A percentile compares a stretch with the other conserved stretches of the same genome.
These are phyloP conservation scores for Agrochola lychnidis DNA, from an alignment of 2,888 invertebrate species.

Conservation along the genomic window DNA sequence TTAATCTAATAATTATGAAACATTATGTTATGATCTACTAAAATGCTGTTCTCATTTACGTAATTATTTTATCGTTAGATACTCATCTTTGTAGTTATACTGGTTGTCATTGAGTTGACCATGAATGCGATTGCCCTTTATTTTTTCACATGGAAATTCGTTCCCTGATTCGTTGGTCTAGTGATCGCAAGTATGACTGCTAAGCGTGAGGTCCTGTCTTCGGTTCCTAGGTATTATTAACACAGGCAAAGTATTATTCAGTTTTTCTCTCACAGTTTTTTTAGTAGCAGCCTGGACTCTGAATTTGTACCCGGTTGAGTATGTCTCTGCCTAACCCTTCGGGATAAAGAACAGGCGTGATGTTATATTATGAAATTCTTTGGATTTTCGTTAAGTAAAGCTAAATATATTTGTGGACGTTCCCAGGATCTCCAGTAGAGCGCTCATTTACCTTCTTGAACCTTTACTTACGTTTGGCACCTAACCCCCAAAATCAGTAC, in stretches of 20 bases:
- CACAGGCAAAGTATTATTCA: not conserved
- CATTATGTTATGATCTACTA: conserved; percentile 35
- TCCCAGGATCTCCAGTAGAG: too few relatives aligned
- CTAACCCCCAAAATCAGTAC: not conserved
- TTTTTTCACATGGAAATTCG: not conserved
- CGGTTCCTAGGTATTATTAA: too few relatives aligned
- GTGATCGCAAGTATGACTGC: too few relatives aligned
- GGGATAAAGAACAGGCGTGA: too few relatives aligned
- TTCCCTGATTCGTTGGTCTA: not conserved
- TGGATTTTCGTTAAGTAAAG: too few relatives aligned
- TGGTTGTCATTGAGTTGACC: not conserved
- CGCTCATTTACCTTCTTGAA: too few relatives aligned
- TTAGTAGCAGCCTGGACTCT: not conserved
- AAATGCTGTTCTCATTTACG: conserved; percentile 40
- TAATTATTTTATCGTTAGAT: conserved; percentile 44
- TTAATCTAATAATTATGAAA: conserved; percentile 15
- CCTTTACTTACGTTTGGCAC: not conserved
- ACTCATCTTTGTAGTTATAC: conserved; percentile 7
- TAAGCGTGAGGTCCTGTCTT: not conserved
- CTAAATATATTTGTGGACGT: not conserved
- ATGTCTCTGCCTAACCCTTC: too few relatives aligned
- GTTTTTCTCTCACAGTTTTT: not conserved
- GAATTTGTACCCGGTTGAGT: not conserved
- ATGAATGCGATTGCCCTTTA: not conserved
- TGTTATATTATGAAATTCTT: too few relatives aligned